A percentile compares a stretch with the other conserved stretches of the same genome.
Conservation (phyloP, 2,888 invertebrate species). For the Tipula vernalis region DNA sequence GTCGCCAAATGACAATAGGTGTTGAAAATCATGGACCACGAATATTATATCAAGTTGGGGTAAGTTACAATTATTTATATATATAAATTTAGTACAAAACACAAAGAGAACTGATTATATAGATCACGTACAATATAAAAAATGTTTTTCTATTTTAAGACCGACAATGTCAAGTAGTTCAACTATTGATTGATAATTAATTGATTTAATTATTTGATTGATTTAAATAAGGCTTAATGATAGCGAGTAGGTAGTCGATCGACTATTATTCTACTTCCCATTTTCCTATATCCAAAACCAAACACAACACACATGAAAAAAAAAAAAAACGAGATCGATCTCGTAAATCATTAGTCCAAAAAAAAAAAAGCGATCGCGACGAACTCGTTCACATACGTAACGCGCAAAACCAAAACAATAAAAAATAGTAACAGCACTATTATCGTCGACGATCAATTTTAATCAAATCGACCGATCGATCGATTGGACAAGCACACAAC, state of each 20-base stretch:
- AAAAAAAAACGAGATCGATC: neutral
- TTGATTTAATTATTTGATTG: neutral
- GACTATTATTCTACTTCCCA: neutral
- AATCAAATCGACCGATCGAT: neutral
- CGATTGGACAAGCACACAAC: neutral
- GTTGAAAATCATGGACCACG: constrained; percentile 42
- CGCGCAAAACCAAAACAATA: neutral
- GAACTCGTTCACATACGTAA: neutral
- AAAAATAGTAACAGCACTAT: neutral
- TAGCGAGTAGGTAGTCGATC: neutral
- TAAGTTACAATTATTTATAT: constrained; percentile 26
- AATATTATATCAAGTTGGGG: constrained; percentile 50
- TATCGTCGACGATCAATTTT: neutral
- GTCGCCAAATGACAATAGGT: constrained; percentile 40
- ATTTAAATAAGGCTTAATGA: neutral
- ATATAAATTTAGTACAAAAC: neutral
- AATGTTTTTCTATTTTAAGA: neutral
- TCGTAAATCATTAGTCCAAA: neutral
- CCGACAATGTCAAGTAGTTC: neutral
- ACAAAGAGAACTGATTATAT: neutral
- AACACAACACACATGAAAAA: neutral
- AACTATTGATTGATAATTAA: neutral
- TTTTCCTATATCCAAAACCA: neutral
- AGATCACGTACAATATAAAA: neutral
- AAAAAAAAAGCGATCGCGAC: neutral